Conservation (phyloP, 2,797 vertebrate genomes). For the Ptychadena robeensis region DNA sequence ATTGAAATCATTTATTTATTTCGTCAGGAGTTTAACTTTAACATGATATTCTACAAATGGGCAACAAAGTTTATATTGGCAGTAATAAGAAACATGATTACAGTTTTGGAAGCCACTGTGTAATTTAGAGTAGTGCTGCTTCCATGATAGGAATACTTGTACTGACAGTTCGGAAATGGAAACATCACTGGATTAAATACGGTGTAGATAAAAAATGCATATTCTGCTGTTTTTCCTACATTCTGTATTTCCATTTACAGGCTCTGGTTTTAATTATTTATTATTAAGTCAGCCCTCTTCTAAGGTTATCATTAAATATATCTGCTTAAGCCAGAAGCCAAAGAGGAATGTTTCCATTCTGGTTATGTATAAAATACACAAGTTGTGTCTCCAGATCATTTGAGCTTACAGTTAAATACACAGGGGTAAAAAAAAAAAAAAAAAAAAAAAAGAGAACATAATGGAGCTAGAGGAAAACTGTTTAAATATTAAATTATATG, state of each 20-base stretch:
- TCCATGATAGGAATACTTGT: constrained; percentile 10
- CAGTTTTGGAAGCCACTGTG: constrained; percentile 34
- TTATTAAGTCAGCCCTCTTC: constrained; percentile 37
- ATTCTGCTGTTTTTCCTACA: constrained; percentile 31
- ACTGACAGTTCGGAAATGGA: constrained; percentile 6
- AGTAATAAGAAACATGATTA: constrained; percentile 16
- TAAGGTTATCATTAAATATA: constrained; percentile 38
- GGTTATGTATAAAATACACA: not conserved
- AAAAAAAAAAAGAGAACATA: no score
- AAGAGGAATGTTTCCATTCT: constrained; percentile 15
- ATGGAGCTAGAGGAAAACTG: not conserved
- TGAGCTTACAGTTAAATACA: constrained; percentile 11
- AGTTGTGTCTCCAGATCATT: not conserved
- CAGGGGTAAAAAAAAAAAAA: no score
- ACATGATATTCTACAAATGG: not conserved
- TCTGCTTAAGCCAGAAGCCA: constrained; percentile 17
- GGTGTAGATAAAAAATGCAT: constrained; percentile 14
- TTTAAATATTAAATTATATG: not conserved
- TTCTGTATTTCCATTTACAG: constrained; percentile 16
- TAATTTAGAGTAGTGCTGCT: constrained; percentile 27
- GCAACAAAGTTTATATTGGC: not conserved
- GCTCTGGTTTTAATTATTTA: constrained; percentile 36
- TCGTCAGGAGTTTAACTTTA: not conserved
- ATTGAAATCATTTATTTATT: not conserved
- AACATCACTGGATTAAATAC: constrained; percentile 29